These are phyloP conservation scores for Cydia fagiglandana DNA, from an alignment of 1,140 invertebrate genomes.

Conservation along the genomic window DNA sequence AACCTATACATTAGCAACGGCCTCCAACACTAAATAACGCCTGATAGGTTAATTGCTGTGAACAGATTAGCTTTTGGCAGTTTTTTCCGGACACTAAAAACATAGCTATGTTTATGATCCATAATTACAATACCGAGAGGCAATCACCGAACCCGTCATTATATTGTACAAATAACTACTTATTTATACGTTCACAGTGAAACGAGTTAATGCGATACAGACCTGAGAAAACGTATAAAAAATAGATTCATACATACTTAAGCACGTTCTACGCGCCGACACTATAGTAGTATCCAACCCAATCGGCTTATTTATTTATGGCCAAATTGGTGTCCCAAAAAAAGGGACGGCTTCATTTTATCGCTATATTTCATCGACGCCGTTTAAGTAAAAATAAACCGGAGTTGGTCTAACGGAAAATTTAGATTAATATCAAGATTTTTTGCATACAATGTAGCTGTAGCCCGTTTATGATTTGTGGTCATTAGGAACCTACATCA, in stretches of 20 bases:
- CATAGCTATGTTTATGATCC: constrained; percentile 71
- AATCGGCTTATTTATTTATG: constrained; percentile 57
- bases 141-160: constrained; percentile 74
- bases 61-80: constrained; percentile 72
- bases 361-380: constrained; percentile 49
- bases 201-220: constrained; percentile 52
- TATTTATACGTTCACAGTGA: constrained; percentile 63
- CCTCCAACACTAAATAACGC: constrained; percentile 57
- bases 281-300: constrained; percentile 31
- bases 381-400: constrained; percentile 49
- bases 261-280: background rate
- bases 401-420: constrained; percentile 56
- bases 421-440: constrained; percentile 70
- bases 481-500: constrained; percentile 63
- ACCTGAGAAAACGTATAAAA: constrained; percentile 32
- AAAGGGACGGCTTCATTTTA: constrained; percentile 45
- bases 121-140: constrained; percentile 71
- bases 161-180: constrained; percentile 73
- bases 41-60: constrained; percentile 76
- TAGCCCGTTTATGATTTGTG: constrained; percentile 58
- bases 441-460: constrained; percentile 50
- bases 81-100: constrained; percentile 52
- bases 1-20: constrained; percentile 46
- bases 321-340: constrained; percentile 53
- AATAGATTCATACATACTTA: constrained; percentile 7